phyloP scores from a whole-genome alignment of 1,140 invertebrate species.

The Diorhabda carinulata region DNA sequence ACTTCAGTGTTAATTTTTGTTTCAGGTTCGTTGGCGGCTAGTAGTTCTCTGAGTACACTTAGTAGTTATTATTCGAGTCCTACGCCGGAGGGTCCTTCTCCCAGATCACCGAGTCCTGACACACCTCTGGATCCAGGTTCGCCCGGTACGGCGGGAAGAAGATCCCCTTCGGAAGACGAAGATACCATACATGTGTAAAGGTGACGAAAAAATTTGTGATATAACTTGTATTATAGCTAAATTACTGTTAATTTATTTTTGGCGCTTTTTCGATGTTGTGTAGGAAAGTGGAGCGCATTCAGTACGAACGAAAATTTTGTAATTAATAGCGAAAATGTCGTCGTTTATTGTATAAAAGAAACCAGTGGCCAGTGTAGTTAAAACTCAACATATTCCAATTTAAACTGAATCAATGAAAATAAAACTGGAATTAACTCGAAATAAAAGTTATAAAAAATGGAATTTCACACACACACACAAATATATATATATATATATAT shows the following conservation, averaged over 20 bases:
- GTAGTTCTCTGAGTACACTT: slow-evolving; percentile 56
- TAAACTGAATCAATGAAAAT: too few species aligned
- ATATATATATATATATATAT: too few species aligned
- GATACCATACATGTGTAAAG: slow-evolving; percentile 51
- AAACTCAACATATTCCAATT: slow-evolving; percentile 3
- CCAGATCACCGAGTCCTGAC: slow-evolving; percentile 43
- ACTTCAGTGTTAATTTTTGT: not conserved
- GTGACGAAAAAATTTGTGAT: slow-evolving; percentile 35
- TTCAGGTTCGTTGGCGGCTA: slow-evolving; percentile 53
- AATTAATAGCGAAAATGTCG: slow-evolving; percentile 20
- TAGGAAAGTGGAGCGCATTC: slow-evolving; percentile 16
- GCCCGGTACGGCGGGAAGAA: slow-evolving; percentile 43
- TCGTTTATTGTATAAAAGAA: slow-evolving; percentile 9
- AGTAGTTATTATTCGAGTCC: slow-evolving; percentile 59
- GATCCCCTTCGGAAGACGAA: slow-evolving; percentile 56
- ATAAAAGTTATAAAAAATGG: too few species aligned
- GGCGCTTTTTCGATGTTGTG: slow-evolving; percentile 42
- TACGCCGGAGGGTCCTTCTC: slow-evolving; percentile 43
- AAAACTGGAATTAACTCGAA: too few species aligned
- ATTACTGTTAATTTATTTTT: slow-evolving; percentile 41
- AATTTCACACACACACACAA: too few species aligned
- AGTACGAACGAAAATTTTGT: slow-evolving; percentile 29
- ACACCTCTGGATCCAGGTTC: slow-evolving; percentile 50
- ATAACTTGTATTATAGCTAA: slow-evolving; percentile 40
- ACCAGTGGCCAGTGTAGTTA: not conserved